Percentiles rank a stretch among this genome's conserved stretches.
phyloP scores from a whole-genome alignment of 1,140 invertebrate genomes.

The Heliconius himera region DNA sequence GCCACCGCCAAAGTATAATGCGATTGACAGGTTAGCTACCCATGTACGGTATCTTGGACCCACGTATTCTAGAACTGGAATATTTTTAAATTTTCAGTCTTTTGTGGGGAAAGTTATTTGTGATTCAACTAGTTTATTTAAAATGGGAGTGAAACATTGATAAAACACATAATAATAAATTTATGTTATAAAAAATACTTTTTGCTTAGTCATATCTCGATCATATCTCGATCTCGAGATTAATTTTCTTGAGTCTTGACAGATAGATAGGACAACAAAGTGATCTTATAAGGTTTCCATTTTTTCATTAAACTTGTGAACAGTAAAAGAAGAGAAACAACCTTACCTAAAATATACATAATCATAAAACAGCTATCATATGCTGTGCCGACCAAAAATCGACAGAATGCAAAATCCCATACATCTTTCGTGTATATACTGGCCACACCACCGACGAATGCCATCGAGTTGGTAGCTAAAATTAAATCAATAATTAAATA shows the following conservation, averaged over 20 bases:
- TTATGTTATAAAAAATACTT: too few species aligned
- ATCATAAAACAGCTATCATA: constrained; percentile 92
- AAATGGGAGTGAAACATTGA: neutral
- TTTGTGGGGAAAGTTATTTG: neutral
- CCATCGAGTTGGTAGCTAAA: constrained; percentile 84
- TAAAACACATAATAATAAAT: too few species aligned
- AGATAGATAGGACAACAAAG: too few species aligned
- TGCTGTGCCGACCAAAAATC: constrained; percentile 86
- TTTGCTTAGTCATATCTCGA: too few species aligned
- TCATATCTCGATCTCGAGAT: too few species aligned
- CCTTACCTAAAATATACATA: constrained; percentile 91
- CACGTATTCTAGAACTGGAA: constrained; percentile 78
- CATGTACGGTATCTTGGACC: constrained; percentile 74
- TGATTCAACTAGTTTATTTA: neutral
- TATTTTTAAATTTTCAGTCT: neutral
- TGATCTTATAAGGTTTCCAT: too few species aligned
- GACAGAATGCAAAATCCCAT: constrained; percentile 83
- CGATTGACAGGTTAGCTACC: constrained; percentile 82
- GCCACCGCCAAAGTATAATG: constrained; percentile 82
- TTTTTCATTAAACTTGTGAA: too few species aligned
- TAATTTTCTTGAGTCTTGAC: too few species aligned
- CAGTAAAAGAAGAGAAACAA: neutral
- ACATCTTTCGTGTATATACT: constrained; percentile 85
- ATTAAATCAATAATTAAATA: constrained; percentile 1
- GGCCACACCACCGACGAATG: constrained; percentile 84